A percentile compares a stretch with the other conserved stretches of the same genome.
These are phyloP conservation scores for Muscidifurax raptorellus DNA, from an alignment of 1,140 invertebrate species.

Conservation along the genomic window DNA sequence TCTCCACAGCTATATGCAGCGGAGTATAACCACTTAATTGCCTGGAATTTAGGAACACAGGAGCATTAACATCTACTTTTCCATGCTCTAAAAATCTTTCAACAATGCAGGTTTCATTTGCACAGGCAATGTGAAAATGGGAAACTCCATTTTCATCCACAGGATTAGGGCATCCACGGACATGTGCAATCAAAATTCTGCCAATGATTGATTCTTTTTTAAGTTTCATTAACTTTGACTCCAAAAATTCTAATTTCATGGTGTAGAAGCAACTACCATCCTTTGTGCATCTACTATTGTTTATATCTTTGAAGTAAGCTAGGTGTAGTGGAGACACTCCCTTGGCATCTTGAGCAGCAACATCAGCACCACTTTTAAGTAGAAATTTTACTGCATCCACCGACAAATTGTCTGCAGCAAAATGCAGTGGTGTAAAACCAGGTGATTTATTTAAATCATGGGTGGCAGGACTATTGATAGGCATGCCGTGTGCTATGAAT, in stretches of 20 bases:
- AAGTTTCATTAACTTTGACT: not conserved
- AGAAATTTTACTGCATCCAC: not conserved
- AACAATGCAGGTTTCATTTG: not conserved
- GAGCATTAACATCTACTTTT: not conserved
- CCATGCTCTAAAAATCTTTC: not conserved
- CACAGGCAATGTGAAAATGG: not conserved
- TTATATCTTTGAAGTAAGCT: not conserved
- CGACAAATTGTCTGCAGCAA: not conserved
- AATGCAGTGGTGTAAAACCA: constrained; percentile 10
- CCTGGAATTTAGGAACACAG: not conserved
- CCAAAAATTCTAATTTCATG: not conserved
- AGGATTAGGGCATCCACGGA: not conserved
- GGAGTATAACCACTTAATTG: not conserved
- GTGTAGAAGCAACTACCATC: not conserved
- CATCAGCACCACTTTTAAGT: not conserved
- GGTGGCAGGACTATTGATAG: not conserved
- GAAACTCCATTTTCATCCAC: not conserved
- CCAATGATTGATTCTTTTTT: not conserved
- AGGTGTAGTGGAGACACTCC: not conserved
- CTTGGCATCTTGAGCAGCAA: not conserved
- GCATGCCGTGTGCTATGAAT: not conserved
- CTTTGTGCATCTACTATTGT: not conserved
- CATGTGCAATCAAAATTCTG: constrained; percentile 6
- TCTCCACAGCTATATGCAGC: not conserved
- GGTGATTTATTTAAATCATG: not conserved